These are phyloP conservation scores for Corynorhinus townsendii DNA, from an alignment of 2,113 vertebrate genomes.

Conservation along the genomic window DNA sequence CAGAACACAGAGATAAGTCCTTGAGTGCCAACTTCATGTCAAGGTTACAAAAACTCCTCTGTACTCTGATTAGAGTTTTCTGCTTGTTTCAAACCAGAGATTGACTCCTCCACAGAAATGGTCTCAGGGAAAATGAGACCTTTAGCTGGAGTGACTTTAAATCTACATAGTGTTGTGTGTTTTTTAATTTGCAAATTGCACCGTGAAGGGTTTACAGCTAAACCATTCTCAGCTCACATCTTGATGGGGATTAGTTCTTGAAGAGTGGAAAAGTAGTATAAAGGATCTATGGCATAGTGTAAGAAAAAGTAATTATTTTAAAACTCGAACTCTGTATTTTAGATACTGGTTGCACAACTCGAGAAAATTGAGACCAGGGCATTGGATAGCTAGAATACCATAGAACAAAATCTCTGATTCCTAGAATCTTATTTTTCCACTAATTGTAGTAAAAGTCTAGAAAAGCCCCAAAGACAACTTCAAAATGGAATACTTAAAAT, in stretches of 20 bases:
- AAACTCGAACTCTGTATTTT: neutral
- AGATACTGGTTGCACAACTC: neutral
- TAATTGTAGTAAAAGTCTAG: neutral
- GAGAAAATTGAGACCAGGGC: neutral
- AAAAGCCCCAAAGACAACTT: neutral
- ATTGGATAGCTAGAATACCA: neutral
- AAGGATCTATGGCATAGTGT: neutral
- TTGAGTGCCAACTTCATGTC: neutral
- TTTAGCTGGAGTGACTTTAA: neutral
- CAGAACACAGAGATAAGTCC: neutral
- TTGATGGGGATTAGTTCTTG: neutral
- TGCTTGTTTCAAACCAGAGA: neutral
- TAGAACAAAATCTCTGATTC: neutral
- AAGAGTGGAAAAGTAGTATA: neutral
- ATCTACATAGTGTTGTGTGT: neutral
- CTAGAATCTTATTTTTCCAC: neutral
- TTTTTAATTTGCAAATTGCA: neutral
- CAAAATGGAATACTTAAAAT: neutral
- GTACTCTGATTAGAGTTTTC: neutral
- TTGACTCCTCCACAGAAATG: neutral
- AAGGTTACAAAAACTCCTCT: neutral
- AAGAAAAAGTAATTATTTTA: neutral
- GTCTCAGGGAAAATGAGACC: neutral
- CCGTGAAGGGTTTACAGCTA: neutral
- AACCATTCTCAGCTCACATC: neutral